A percentile compares a stretch with the other conserved stretches of the same genome.
Evolutionary conservation across 1,140 invertebrate species (phyloP).

Genomic region (Drosophila ohnishii): DNA sequence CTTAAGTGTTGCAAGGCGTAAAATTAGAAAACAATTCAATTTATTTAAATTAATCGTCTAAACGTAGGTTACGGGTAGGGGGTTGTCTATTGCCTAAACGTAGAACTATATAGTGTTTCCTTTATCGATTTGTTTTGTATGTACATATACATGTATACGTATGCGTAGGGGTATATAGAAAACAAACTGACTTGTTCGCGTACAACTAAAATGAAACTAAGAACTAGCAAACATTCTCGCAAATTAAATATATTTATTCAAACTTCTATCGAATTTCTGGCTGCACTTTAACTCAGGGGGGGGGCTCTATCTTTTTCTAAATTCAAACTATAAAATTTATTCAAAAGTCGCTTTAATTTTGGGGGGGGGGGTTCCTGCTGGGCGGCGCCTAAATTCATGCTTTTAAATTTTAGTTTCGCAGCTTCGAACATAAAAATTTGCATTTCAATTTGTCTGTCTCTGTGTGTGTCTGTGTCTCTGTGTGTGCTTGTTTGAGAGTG

Average conservation of each 20-base stretch:
- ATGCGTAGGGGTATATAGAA: conserved; percentile 54
- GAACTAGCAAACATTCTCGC: conserved; percentile 67
- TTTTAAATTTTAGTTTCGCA: conserved; percentile 52
- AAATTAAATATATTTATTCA: conserved; percentile 26
- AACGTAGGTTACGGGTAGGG: conserved; percentile 43
- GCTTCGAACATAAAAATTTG: conserved; percentile 60
- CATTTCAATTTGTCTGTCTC: conserved; percentile 48
- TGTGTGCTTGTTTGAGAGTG: conserved; percentile 26
- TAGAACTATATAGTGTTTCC: conserved; percentile 29
- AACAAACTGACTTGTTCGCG: conserved; percentile 72
- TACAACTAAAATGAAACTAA: conserved; percentile 67
- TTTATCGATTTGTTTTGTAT: conserved; percentile 57
- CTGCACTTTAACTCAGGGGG: conserved; percentile 12
- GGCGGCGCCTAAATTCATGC: conserved; percentile 75
- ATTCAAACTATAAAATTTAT: conserved; percentile 57
- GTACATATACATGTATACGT: conserved; percentile 59
- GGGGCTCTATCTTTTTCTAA: conserved; percentile 51
- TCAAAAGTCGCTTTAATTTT: conserved; percentile 47
- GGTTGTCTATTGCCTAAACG: conserved; percentile 48
- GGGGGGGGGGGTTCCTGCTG: conserved; percentile 3
- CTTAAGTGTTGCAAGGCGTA: conserved; percentile 69
- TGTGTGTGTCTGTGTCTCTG: conserved; percentile 17
- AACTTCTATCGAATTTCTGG: conserved; percentile 18
- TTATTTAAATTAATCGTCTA: conserved; percentile 68
- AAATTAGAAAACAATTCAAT: conserved; percentile 81